These are phyloP conservation scores for Elegia similella DNA, from an alignment of 2,888 invertebrate species.

Conservation along the genomic window DNA sequence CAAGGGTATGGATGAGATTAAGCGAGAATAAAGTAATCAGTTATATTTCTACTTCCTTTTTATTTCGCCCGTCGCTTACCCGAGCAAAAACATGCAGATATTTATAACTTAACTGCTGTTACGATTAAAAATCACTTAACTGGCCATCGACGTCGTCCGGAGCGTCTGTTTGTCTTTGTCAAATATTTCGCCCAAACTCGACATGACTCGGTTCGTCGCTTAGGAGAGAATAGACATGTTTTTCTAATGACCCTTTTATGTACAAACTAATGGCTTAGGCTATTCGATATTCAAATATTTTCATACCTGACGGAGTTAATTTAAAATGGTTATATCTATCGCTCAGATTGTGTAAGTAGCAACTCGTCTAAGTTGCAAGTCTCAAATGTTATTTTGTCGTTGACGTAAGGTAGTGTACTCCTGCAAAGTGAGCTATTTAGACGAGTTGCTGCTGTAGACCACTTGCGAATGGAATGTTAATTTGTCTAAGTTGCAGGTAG, in stretches of 20 bases:
- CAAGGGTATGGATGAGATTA: no score
- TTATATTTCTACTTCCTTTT: background rate
- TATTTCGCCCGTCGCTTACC: background rate
- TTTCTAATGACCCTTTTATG: slow-evolving; percentile 31
- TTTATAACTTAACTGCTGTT: slow-evolving; percentile 9
- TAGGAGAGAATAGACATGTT: slow-evolving; percentile 33
- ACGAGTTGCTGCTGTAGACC: no score
- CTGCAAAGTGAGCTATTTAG: no score
- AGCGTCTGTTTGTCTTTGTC: slow-evolving; percentile 27
- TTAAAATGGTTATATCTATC: background rate
- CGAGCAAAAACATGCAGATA: slow-evolving; percentile 6
- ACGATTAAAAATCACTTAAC: slow-evolving; percentile 17
- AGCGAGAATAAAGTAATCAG: no score
- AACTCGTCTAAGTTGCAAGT: no score
- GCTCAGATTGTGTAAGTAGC: no score
- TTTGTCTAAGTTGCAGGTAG: no score
- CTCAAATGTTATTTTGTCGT: no score
- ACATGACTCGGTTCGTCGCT: slow-evolving; percentile 35
- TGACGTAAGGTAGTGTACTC: no score
- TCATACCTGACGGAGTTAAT: slow-evolving; percentile 16
- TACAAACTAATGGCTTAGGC: slow-evolving; percentile 21
- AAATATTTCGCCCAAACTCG: slow-evolving; percentile 27
- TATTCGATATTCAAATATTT: slow-evolving; percentile 28
- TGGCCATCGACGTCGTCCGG: slow-evolving; percentile 6
- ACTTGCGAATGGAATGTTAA: no score